Conservation (phyloP, 2,113 vertebrate species). For the Salvator merianae region DNA sequence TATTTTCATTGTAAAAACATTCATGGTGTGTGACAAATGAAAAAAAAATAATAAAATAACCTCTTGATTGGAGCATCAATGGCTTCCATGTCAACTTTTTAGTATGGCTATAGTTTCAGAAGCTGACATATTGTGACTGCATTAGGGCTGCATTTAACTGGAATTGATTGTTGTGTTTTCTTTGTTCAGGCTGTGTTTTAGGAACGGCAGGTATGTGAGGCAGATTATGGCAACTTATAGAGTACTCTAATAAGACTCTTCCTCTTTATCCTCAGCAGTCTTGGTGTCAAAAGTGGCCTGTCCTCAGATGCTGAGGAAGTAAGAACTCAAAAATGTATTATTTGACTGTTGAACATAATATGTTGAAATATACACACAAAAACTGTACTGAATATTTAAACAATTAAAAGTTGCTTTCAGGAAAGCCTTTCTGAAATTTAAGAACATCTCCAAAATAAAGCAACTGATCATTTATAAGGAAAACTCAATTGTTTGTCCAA, state of each 20-base stretch:
- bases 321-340: not conserved
- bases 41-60: slow-evolving; percentile 76
- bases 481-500: too few species aligned
- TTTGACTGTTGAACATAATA: not conserved
- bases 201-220: not conserved
- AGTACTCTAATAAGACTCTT: not conserved
- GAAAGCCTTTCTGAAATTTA: not conserved
- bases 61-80: slow-evolving; percentile 65
- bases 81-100: slow-evolving; percentile 18
- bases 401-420: not conserved
- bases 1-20: slow-evolving; percentile 72
- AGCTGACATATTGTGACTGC: not conserved
- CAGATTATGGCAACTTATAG: not conserved
- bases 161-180: not conserved
- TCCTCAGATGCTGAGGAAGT: not conserved
- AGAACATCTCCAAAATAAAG: too few species aligned
- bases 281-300: not conserved
- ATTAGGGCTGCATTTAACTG: not conserved
- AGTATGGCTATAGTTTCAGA: not conserved
- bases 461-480: not conserved
- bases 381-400: not conserved
- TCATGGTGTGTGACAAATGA: slow-evolving; percentile 68
- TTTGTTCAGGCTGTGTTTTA: not conserved
- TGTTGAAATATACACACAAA: not conserved
- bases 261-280: not conserved